Base-by-base conservation (phyloP, 1,140 invertebrate genomes). In the Calliphora vicina region DNA sequence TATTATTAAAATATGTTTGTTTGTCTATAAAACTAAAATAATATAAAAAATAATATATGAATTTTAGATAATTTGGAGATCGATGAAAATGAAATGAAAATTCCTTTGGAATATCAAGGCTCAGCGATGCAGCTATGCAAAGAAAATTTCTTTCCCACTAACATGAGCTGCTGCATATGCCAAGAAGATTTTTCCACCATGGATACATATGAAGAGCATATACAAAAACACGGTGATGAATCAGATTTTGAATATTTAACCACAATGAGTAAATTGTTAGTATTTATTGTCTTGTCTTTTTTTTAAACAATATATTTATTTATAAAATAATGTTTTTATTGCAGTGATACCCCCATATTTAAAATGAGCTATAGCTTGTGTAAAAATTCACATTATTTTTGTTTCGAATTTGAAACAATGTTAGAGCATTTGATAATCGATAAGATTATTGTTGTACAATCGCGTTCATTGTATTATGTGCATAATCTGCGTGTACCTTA, bases 361-460 rank as follows among this genome's bases (percentile, higher is more conserved):
- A 85, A 82, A 9, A 67, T 89, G 0, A 86, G 84, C 6, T 89
- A 89, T 83, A 86, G 86, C 73, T 85, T 85, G 1, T 89, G 88
- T 50, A 85, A 86, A 61, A 85, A 88, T 26, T 89, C 88, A 15
- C 88, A 89, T 84, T 88, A 88, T 50, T 89, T 89, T 87, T 87
- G 87, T 5, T 89, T 89, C 80, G 87, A 85, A n/a, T 73, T 89
- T 6, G 83, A 85, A 74, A 88, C 88, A 0, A 13, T 57, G 0
- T 9, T 61, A 1, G 82, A 82, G 29, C 82, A 87, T 84, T 43
- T 89, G 83, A 67, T 87, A 13, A 85, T 89, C 45, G 85, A 89
- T 8, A 88, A 89, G 81, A 84, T 89, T 72, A 87, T 89, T 9
- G 86, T 89, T 80, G 88, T 89, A 43, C 88, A 89, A 84, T 87